Percentiles rank a stretch among this genome's conserved stretches.
Evolutionary conservation across 2,888 invertebrate species (phyloP).

Genomic region (Trissolcus brochymenae): DNA sequence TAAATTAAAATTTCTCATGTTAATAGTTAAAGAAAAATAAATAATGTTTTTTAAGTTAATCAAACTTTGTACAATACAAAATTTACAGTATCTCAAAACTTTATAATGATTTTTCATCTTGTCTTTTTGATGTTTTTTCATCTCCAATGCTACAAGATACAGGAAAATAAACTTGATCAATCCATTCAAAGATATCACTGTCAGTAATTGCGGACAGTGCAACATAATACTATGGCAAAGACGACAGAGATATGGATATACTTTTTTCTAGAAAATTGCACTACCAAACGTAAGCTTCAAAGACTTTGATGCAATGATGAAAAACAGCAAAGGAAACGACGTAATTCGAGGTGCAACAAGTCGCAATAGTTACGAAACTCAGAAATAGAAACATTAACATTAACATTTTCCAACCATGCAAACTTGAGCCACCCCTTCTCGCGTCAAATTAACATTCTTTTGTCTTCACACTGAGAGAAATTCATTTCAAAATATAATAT

Average conservation of each 20-base stretch:
- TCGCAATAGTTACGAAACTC: constrained; percentile 13
- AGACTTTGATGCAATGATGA: constrained; percentile 18
- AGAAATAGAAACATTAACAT: constrained; percentile 13
- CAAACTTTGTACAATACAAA: neutral
- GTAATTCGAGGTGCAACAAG: constrained; percentile 17
- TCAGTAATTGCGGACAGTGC: constrained; percentile 19
- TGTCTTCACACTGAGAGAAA: no score
- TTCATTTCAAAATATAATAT: no score
- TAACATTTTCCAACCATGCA: constrained; percentile 9
- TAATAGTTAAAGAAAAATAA: neutral
- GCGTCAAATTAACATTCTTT: no score
- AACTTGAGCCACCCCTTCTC: no score
- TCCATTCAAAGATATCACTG: constrained; percentile 21
- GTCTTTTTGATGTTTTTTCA: neutral
- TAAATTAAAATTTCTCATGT: no score
- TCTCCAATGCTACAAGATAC: neutral
- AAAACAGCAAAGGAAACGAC: constrained; percentile 18
- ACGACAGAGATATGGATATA: constrained; percentile 23
- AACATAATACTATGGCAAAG: constrained; percentile 6
- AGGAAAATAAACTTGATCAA: constrained; percentile 17
- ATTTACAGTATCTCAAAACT: neutral
- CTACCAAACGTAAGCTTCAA: constrained; percentile 28
- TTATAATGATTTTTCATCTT: neutral
- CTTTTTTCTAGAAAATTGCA: neutral
- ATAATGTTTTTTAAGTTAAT: neutral